Conservation (phyloP, 1,140 invertebrate genomes). For the Pogonognathellus flavescens region DNA sequence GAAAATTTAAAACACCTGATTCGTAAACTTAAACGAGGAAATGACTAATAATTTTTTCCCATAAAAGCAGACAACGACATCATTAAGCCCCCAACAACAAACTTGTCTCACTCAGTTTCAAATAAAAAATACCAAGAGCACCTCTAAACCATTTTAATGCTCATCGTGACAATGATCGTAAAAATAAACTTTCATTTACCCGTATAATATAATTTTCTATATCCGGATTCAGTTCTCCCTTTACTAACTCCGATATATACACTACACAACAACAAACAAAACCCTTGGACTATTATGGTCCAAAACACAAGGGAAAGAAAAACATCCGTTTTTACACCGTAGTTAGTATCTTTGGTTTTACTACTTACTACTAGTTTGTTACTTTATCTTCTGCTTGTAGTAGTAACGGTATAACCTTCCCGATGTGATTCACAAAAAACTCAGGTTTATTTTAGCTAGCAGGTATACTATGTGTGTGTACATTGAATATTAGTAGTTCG, state of each 20-base stretch:
- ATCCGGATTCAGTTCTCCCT: not conserved
- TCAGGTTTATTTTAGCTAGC: too few relatives aligned
- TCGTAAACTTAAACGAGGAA: constrained; percentile 15
- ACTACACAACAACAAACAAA: not conserved
- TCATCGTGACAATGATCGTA: constrained; percentile 44
- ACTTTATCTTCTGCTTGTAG: too few relatives aligned
- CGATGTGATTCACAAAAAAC: too few relatives aligned
- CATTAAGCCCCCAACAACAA: constrained; percentile 39
- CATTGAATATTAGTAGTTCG: too few relatives aligned
- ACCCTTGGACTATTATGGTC: not conserved
- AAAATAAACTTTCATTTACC: constrained; percentile 45
- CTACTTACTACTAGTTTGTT: too few relatives aligned
- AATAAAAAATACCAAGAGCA: constrained; percentile 26
- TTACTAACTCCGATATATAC: not conserved
- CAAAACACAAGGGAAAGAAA: not conserved
- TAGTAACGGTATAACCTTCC: too few relatives aligned
- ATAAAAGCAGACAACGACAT: constrained; percentile 40
- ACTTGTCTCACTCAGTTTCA: constrained; percentile 19
- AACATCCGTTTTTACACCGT: too few relatives aligned
- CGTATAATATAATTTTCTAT: not conserved
- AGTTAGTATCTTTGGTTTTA: too few relatives aligned
- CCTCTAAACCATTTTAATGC: constrained; percentile 44
- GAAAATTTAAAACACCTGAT: constrained; percentile 28
- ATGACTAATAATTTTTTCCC: constrained; percentile 30
- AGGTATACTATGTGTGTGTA: too few relatives aligned